phyloP scores from a whole-genome alignment of 1,140 invertebrate genomes.

The Eurosta solidaginis region DNA sequence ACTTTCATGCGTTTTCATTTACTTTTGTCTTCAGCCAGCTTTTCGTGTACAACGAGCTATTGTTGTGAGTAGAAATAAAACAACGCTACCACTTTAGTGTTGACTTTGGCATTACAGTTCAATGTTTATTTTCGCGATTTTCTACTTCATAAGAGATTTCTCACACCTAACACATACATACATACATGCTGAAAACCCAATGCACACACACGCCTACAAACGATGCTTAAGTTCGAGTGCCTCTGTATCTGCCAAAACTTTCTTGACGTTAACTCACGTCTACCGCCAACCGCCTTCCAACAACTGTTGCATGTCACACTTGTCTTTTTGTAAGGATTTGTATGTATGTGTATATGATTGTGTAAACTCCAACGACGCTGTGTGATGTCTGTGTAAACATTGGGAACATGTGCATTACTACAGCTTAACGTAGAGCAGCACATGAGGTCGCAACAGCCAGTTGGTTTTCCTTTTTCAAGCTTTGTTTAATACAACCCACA shows the following conservation, averaged over 20 bases:
- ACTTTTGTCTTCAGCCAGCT: background rate
- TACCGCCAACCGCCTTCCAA: background rate
- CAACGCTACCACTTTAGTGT: conserved; percentile 38
- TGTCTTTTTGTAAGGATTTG: too few species aligned
- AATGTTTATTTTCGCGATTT: conserved; percentile 60
- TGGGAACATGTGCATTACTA: conserved; percentile 5
- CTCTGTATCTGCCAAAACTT: background rate
- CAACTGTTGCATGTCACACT: background rate
- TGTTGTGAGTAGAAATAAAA: background rate
- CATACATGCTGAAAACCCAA: background rate
- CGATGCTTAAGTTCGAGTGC: background rate
- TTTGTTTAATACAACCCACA: background rate
- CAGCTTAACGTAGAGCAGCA: background rate
- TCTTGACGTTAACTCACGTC: background rate
- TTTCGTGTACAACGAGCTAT: background rate
- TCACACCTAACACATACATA: background rate
- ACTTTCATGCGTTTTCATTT: background rate
- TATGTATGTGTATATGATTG: background rate
- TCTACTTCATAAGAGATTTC: conserved; percentile 34
- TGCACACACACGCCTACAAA: background rate
- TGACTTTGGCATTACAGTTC: conserved; percentile 59
- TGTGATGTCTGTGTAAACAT: conserved; percentile 5
- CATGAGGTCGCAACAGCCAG: background rate
- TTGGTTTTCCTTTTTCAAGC: background rate
- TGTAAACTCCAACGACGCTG: too few species aligned